Base-by-base conservation (phyloP, 2,888 invertebrate genomes). In the Plemyria rubiginata region DNA sequence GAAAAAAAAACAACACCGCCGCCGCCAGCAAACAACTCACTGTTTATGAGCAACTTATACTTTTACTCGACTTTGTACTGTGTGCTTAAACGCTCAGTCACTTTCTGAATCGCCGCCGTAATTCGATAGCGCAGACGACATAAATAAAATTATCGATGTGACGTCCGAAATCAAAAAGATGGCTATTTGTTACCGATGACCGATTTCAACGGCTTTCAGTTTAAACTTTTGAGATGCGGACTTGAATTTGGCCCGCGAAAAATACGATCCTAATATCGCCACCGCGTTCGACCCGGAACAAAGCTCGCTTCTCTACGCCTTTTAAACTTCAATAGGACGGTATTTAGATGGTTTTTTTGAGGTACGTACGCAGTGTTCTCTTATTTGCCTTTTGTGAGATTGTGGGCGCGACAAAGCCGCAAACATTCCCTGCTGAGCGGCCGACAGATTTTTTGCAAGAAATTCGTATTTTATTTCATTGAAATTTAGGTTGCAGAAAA, bases 371-470 rank as follows among this genome's bases (percentile, higher is more conserved):
- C 61, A 89, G 81, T 90, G 88, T 92, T 91, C 92, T 87, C 88
- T 90, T 92, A 92, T 92, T 91, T 92, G 91, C 89, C 90, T 85
- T 88, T 92, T 92, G 92, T 92, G 78, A 79, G 79, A 82, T 85
- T 85, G 90, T 91, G 90, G 92, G 92, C 90, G 90, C 91, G 92
- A 92, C 91, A 90, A 89, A 84, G 87, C 91, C 91, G 82, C 92
- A 91, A 92, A 90, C 89, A 88, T 86, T 79, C 86, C 91, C 89
- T 82, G 91, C 92, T 87, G 92, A 74, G 92, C 80, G 82, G 79
- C 87, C 85, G 84, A 85, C 79, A 77, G 77, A 82, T 87, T 92
- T 90, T 91, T 90, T 85, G 78, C 68, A 65, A 55, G 79, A 84
- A 87, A 84, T 45, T 29, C 32, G 87, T 88, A 91, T 92, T 92